Evolutionary conservation across 53 echinoderm and acorn worm genomes (phyloP), one percentile per base, ranked within the genome.

Genomic region (Paracentrotus lividus): DNA sequence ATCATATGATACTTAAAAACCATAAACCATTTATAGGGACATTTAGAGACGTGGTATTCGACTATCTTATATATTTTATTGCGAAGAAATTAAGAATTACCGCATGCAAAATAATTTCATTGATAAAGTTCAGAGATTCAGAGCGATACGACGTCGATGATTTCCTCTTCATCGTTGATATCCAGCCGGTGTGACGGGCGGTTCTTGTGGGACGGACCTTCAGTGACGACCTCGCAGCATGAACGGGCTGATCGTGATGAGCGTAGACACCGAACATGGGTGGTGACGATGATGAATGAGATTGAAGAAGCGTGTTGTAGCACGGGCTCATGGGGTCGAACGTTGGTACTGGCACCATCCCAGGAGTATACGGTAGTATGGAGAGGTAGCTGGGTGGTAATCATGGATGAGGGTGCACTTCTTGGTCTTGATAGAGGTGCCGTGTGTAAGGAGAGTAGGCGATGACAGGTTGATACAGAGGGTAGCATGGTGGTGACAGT

Each of bases 381-480:
- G 86, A 86, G 86, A 55, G 38, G 86, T 38, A 53, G 56, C 86
- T 56, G 56, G 34, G 8, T 86, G 86, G 86, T 86, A 86, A 38
- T 56, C 53, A 56, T 53, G 33, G 56, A 34, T 56, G 86, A 56
- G 1, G 86, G 53, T 55, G 56, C 0, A 4, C 54, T 20, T 56
- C 86, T 53, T 53, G 86, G 86, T 56, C 53, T 86, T 47, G 55
- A 53, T 36, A 26, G 47, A 81, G 86, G 86, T 27, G 56, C 36
- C 21, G 56, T 86, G 56, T 34, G 86, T 86, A 86, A 56, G 86
- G 86, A 86, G 86, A 86, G 86, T 86, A 86, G 14, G 55, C 55
- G 24, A 47, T 36, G 36, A 86, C 86, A 56, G 86, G 86, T 56
- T 56, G 86, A 21, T 86, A 86, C 36, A 57, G 36, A 18, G 36